Percentiles rank a stretch among this genome's conserved stretches.
Conservation (phyloP, 2,113 vertebrate species). For the Choloepus hoffmanni region DNA sequence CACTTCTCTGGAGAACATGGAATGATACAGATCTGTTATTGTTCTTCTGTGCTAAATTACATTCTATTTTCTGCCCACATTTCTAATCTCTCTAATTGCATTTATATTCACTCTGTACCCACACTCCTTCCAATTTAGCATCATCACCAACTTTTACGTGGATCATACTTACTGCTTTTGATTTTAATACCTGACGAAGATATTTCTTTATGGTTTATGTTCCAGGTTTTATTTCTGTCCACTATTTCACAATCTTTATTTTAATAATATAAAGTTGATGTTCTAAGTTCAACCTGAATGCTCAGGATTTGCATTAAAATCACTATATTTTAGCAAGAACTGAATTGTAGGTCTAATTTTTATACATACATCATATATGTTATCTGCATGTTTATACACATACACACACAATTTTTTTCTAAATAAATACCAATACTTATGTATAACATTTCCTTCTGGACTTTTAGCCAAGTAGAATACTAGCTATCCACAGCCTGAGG, state of each 20-base stretch:
- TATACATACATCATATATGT: not conserved
- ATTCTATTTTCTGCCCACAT: not conserved
- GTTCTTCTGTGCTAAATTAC: not conserved
- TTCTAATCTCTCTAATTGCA: slow-evolving; percentile 20
- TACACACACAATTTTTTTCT: not conserved
- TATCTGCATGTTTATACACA: not conserved
- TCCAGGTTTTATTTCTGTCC: not conserved
- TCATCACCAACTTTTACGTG: not conserved
- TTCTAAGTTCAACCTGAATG: not conserved
- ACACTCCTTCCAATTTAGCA: slow-evolving; percentile 53
- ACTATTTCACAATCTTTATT: not conserved
- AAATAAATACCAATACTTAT: not conserved
- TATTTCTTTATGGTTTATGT: not conserved
- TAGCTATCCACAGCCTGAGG: not conserved
- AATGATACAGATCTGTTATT: not conserved
- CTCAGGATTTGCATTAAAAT: not conserved
- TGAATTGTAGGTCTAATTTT: not conserved
- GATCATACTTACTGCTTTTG: not conserved
- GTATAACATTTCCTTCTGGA: not conserved
- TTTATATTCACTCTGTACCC: not conserved
- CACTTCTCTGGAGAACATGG: no score
- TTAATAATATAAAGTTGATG: not conserved
- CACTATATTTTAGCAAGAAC: slow-evolving; percentile 12
- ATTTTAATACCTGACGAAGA: slow-evolving; percentile 1
- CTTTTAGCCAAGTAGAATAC: not conserved